These are phyloP conservation scores for Athripsodes cinereus DNA, from an alignment of 2,888 invertebrate species.

Conservation along the genomic window DNA sequence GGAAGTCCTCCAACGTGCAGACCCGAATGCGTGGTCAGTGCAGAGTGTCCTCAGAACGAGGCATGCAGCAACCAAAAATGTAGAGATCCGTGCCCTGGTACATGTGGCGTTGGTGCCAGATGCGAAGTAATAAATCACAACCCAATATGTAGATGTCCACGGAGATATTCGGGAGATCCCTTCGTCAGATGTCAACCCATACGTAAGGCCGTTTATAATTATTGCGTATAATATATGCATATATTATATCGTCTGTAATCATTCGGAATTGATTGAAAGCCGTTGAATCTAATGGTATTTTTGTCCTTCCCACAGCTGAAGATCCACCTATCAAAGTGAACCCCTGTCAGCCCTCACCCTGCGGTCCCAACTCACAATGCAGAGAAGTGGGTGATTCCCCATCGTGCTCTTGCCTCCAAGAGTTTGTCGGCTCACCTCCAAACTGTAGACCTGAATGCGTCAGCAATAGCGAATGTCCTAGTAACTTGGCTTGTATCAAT, in stretches of 20 bases:
- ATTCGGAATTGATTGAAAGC: too few relatives aligned
- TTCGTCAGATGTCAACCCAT: slow-evolving; percentile 57
- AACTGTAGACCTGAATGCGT: too few relatives aligned
- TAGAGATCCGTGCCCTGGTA: slow-evolving; percentile 69
- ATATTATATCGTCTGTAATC: slow-evolving; percentile 9
- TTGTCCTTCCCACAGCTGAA: slow-evolving; percentile 8
- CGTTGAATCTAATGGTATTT: too few relatives aligned
- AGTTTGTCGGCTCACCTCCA: too few relatives aligned
- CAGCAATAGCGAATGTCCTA: too few relatives aligned
- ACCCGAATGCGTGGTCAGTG: slow-evolving; percentile 67
- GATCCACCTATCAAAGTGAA: slow-evolving; percentile 31
- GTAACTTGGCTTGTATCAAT: too few relatives aligned
- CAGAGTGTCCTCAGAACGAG: slow-evolving; percentile 64
- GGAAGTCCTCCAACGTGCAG: slow-evolving; percentile 68
- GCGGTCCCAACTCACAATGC: slow-evolving; percentile 48
- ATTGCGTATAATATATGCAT: neutral
- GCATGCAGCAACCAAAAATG: slow-evolving; percentile 74
- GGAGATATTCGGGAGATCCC: slow-evolving; percentile 61
- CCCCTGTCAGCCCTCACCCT: slow-evolving; percentile 60
- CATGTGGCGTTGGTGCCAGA: slow-evolving; percentile 64
- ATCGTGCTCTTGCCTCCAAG: too few relatives aligned
- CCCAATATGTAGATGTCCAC: slow-evolving; percentile 64
- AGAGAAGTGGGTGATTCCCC: slow-evolving; percentile 35
- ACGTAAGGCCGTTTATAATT: slow-evolving; percentile 43
- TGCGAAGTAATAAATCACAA: slow-evolving; percentile 71